A percentile compares a stretch with the other conserved stretches of the same genome.
phyloP scores from a whole-genome alignment of 2,113 vertebrate genomes.

The Podarcis raffonei region DNA sequence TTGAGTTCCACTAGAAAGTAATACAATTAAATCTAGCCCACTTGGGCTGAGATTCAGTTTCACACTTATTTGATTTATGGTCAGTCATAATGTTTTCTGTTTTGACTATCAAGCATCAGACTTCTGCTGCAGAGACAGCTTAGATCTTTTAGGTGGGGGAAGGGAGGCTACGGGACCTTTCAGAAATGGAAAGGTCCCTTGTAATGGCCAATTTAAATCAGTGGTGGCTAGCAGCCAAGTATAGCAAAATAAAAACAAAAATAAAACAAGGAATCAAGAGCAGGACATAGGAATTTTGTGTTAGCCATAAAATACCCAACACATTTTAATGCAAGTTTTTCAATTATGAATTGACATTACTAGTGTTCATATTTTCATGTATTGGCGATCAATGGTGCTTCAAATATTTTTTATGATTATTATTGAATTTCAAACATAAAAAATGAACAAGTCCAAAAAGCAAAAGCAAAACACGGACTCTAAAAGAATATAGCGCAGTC shows the following conservation, averaged over 20 bases:
- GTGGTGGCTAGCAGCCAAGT: conserved; percentile 32
- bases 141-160: conserved; percentile 44
- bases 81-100: background rate
- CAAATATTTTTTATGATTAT: background rate
- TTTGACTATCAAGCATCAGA: conserved; percentile 8
- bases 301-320: conserved; percentile 19
- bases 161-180: conserved; percentile 21
- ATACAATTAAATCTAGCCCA: background rate
- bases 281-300: conserved; percentile 33
- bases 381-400: background rate
- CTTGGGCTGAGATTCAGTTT: conserved; percentile 18
- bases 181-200: conserved; percentile 18
- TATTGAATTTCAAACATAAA: background rate
- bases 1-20: background rate
- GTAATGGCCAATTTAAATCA: conserved; percentile 36
- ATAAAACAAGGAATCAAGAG: conserved; percentile 14
- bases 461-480: too few species aligned
- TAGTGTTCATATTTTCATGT: background rate
- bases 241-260: background rate
- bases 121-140: conserved; percentile 13
- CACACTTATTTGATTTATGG: conserved; percentile 15
- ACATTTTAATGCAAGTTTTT: background rate
- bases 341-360: background rate
- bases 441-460: too few species aligned
- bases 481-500: too few species aligned